Base-by-base conservation (phyloP, 2,888 invertebrate species). In the Apoda limacodes region DNA sequence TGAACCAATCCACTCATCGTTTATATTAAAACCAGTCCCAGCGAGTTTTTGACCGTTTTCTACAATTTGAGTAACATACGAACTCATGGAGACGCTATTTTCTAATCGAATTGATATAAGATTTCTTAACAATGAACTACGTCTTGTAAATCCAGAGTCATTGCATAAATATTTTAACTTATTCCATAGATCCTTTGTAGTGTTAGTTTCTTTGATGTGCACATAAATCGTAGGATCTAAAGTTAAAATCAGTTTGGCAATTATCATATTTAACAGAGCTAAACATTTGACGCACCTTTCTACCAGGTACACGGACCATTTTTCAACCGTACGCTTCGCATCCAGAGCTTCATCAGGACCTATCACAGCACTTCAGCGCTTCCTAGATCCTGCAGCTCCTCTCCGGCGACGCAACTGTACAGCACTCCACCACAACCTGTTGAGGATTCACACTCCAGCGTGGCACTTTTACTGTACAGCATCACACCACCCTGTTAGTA, bases 1-100 rank as follows among this genome's bases (percentile, higher is more conserved):
- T 6, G 34, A 42, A 14, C 36, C 47, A 9, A 42, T 28, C 48
- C 42, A 45, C n/a, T n/a, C n/a, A n/a, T n/a, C n/a, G n/a, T n/a
- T n/a, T n/a, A n/a, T n/a, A n/a, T n/a, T n/a, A n/a, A 40, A 38
- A 3, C 37, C 37, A 7, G 34, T 39, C 5, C 39, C 34, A 28
- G 27, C 37, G 9, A 42, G 31, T 25, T 26, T 38, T 23, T 42
- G 41, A 2, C 15, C 28, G 3, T 37, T 37, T 20, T 40, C 37
- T 1, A 36, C 13, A 20, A 35, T 24, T 28, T 32, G 32, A 5
- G 32, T 36, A 7, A 30, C 30, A 15, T 32, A 32, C 3, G 26
- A 20, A 7, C 5, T 30, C 45, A 43, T 28, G 9, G 30, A 33
- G 32, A 13, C 19, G 25, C 35, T 23, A 26, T 25, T 35, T 34